These are phyloP conservation scores for Phaethornis superciliosus DNA, from an alignment of 2,113 vertebrate genomes.

Conservation along the genomic window DNA sequence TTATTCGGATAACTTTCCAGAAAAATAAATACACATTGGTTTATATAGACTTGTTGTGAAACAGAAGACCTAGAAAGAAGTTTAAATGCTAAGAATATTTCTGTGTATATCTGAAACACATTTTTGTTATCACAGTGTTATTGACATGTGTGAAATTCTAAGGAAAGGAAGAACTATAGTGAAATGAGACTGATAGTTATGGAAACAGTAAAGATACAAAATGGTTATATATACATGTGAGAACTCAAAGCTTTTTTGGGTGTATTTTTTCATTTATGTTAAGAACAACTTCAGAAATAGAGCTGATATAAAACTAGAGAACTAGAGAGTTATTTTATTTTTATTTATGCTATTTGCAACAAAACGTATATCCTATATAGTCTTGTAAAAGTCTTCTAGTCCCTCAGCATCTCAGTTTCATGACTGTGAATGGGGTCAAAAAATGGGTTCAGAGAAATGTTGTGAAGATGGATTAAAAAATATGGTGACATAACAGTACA, in stretches of 20 bases:
- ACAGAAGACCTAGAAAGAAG: background rate
- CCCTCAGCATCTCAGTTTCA: background rate
- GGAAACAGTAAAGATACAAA: background rate
- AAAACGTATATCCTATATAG: background rate
- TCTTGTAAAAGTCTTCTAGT: background rate
- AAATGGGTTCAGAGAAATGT: background rate
- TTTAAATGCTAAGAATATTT: background rate
- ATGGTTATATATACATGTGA: background rate
- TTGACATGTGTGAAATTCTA: background rate
- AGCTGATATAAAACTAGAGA: background rate
- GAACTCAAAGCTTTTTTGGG: background rate
- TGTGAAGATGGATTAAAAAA: background rate
- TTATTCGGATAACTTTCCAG: constrained; percentile 8
- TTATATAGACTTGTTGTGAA: constrained; percentile 8
- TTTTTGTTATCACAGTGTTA: background rate
- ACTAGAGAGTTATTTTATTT: background rate
- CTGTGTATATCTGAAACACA: background rate
- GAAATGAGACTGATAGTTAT: background rate
- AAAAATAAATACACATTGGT: constrained; percentile 5
- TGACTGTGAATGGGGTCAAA: background rate
- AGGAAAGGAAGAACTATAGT: background rate
- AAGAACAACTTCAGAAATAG: background rate
- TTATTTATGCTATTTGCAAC: background rate
- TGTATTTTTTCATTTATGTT: background rate
- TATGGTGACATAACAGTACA: background rate